Base-by-base conservation (phyloP, 2,888 invertebrate genomes). In the Caenorhabditis sp. region DNA sequence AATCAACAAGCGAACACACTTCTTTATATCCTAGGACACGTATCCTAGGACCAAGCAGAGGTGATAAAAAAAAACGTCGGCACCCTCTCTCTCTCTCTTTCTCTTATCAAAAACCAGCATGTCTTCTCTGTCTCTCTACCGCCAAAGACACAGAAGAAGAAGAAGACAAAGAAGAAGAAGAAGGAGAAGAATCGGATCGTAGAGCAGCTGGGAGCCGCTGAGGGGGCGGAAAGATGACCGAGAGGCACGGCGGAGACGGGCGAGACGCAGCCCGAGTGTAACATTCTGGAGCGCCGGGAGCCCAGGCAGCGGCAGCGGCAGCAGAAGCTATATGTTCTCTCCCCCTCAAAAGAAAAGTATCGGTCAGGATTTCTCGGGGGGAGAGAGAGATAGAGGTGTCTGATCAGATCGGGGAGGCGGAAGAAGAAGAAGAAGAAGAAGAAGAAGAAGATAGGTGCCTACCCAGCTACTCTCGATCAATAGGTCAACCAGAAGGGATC, bases 161-260 rank as follows among this genome's bases (percentile, higher is more conserved):
- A 41, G 22, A 39, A 8, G 52, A n/a, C 5, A 46, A 26, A 61
- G 22, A 20, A 15, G 15, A 32, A 22, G 35, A 53, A 32, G 52
- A 35, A 43, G 17, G 43, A 41, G 52, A 17, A 9, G 48, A 45
- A 22, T 30, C n/a, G 39, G 41, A 48, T 50, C 27, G 37, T n/a
- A 52, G 73, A 65, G 52, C 59, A 61, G 59, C 59, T 61, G 59
- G 58, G 22, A n/a, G n/a, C n/a, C n/a, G n/a, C n/a, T n/a, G n/a
- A n/a, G n/a, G n/a, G n/a, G n/a, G n/a, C n/a, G n/a, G n/a, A n/a
- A n/a, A n/a, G n/a, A n/a, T n/a, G n/a, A n/a, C n/a, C n/a, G n/a
- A n/a, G n/a, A n/a, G n/a, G n/a, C n/a, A n/a, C n/a, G n/a, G n/a
- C n/a, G n/a, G n/a, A n/a, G n/a, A n/a, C n/a, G n/a, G n/a, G n/a